Evolutionary conservation across 2,113 vertebrate species (phyloP), one percentile per base, ranked within the genome.

Genomic region (Mustela lutreola): DNA sequence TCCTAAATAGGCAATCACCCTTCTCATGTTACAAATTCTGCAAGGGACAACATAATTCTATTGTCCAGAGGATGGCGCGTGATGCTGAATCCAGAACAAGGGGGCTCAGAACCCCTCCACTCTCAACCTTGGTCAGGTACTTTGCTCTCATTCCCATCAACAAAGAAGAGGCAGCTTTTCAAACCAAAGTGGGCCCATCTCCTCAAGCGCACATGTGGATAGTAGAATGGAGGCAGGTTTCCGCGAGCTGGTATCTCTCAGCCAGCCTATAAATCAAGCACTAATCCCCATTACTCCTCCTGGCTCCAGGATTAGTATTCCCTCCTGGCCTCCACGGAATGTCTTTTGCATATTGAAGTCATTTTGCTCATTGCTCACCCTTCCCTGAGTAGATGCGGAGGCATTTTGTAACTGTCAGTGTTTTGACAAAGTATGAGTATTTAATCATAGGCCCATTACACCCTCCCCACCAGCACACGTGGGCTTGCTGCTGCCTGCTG

Each of bases 291-390:
- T 60, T 94, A 39, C 83, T 93, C 28, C 75, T 90, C 89, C 89
- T 56, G 92, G 95, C 65, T 97, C 84, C 53, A 1, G 91, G 97
- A 97, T 96, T 95, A 83, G 53, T 33, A 94, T 94, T 97, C 95
- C 94, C 96, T 92, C 50, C 65, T 0, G 53, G 89, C 60, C 80
- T 63, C 60, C 95, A 60, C 6, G 45, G 95, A 96, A 97, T 94
- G 91, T 97, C 96, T 95, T 97, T 90, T 90, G 62, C 97, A 97
- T 86, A 90, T 58, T 97, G 95, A 98, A 98, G 96, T 95, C 14
- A 97, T 98, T 98, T 97, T 96, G 70, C 76, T 96, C 95, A 26
- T 1, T 91, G 93, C 71, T 97, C 65, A 28, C 89, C 96, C 89
- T 97, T 95, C 95, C 94, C 39, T 0, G 15, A 87, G 88, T 87